Base-by-base conservation (phyloP, 2,113 vertebrate species). In the Corythaixoides concolor region DNA sequence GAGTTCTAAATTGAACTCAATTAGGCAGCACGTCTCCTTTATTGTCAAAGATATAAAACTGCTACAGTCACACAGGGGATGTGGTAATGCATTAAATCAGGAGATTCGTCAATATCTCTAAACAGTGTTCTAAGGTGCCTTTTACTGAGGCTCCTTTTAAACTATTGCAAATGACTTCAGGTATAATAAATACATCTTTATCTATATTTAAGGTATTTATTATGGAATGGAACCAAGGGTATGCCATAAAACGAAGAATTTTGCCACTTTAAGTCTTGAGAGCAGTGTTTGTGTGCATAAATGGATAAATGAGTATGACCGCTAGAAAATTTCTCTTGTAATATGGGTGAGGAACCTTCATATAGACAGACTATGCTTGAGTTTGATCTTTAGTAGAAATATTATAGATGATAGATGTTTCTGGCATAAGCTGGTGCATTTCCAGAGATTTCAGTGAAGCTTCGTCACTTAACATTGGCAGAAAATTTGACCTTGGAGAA, bases 81-180 rank as follows among this genome's bases (percentile, higher is more conserved):
- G 85, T 92, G 93, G 88, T 16, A 78, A 93, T 75, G 66, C 84
- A 93, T 94, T 89, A 64, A 92, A 88, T 94, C 92, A 92, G 69
- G 64, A 87, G 85, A 72, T 79, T 53, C 89, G 86, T 53, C 89
- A 91, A 33, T 91, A 72, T 19, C 60, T 92, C 83, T 63, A 47
- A 68, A 73, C 60, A 4, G 0, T 82, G 82, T 84, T 90, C 86
- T 95, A 17, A 87, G 89, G 50, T 92, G 84, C 77, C 76, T 70
- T 85, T 78, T 84, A 73, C 84, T 70, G 73, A 27, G 68, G 39
- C 35, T 74, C 30, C 35, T 82, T 86, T 81, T 64, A 49, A 87
- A 81, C n/a, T n/a, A 37, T 3, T 23, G 70, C 8, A 24, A 50
- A 67, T 35, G n/a, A 45, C 76, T 97, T 60, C 64, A 89, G 88